Base-by-base conservation (phyloP, 2,888 invertebrate genomes). In the Taphrorychus bicolor region DNA sequence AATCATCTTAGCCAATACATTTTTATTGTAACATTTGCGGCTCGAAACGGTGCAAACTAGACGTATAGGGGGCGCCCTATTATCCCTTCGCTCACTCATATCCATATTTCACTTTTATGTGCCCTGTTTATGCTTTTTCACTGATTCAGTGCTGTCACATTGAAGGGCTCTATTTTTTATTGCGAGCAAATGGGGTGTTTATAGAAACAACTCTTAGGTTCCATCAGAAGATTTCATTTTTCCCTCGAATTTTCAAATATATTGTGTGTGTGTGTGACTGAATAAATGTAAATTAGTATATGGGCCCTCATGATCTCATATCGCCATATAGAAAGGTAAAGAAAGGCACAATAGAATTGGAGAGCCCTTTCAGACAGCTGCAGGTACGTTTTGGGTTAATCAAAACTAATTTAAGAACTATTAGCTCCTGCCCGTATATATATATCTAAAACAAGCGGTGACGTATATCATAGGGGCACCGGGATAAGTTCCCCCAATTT, bases 331-430 rank as follows among this genome's bases (percentile, higher is more conserved):
- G 73, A 73, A 73, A 76, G 75, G 76, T 77, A 75, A 73, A 70
- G 69, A 71, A 71, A 69, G 66, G 62, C 57, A 62, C 41, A 66
- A 60, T 57, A 19, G 60, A 54, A 68, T 40, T 48, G 40, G 51
- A 52, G 61, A 66, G 23, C 49, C 60, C 70, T 62, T 61, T 64
- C 63, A 72, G 77, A 78, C 82, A 82, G 81, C 81, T 82, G 82
- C 82, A 82, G 82, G 81, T 82, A 82, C 79, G 80, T 60, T n/a
- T n/a, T 76, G 77, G 78, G 78, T 80, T 81, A 82, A 82, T 82
- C 81, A 82, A 79, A 76, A 76, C 78, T 80, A 82, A 81, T 82
- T 82, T 81, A 80, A 79, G 80, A 80, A 77, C 80, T 80, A 82
- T 82, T 81, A 80, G 78, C 78, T 77, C 74, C 77, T 76, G 75